These are phyloP conservation scores for Diplosoma virens DNA, from an alignment of 23 tunicate species.

Conservation along the genomic window DNA sequence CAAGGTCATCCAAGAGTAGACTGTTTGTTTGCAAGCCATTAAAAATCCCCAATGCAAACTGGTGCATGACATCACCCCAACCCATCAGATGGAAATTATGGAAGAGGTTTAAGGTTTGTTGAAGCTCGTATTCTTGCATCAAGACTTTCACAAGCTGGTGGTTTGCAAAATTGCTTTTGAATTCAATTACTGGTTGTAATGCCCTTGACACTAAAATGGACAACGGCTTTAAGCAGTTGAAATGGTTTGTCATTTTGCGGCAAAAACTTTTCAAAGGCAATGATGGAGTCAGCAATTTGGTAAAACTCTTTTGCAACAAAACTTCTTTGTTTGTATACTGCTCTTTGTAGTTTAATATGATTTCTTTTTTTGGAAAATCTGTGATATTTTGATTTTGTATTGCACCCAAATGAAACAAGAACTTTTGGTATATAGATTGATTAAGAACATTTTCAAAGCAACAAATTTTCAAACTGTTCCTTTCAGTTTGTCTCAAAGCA, in stretches of 20 bases:
- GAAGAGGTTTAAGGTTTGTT: conserved; percentile 30
- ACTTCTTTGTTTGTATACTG: background rate
- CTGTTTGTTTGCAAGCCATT: conserved; percentile 11
- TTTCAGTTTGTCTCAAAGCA: background rate
- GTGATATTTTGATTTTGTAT: background rate
- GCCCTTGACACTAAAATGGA: background rate
- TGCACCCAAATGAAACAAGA: background rate
- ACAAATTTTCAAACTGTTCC: background rate
- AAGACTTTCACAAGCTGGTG: conserved; percentile 4
- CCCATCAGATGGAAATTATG: conserved; percentile 84
- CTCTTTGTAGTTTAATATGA: background rate
- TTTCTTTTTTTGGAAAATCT: background rate
- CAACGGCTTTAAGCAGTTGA: background rate
- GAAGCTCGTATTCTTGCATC: conserved; percentile 10
- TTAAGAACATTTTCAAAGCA: background rate
- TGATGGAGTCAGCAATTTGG: background rate
- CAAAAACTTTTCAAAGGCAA: too few species aligned
- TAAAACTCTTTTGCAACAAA: background rate
- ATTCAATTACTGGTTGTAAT: background rate
- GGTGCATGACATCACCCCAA: conserved; percentile 81
- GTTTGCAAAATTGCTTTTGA: conserved; percentile 17
- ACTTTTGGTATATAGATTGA: background rate
- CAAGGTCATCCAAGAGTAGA: conserved; percentile 23
- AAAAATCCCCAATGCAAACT: conserved; percentile 35
- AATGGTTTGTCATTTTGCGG: conserved; percentile 1